These are phyloP conservation scores for Tapera naevia DNA, from an alignment of 2,797 vertebrate species.

Conservation along the genomic window DNA sequence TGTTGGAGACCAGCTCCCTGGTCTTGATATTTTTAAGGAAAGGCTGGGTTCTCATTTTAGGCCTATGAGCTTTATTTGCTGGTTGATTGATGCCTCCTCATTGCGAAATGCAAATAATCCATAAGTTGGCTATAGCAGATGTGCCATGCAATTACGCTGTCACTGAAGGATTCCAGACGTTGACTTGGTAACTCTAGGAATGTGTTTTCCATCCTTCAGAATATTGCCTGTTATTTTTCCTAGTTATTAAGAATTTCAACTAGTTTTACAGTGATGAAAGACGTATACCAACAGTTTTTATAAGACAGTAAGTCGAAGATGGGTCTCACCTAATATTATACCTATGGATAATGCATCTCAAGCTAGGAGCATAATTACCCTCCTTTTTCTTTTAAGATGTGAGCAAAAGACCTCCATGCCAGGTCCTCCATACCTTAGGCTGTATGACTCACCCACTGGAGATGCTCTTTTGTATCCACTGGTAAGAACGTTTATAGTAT, in stretches of 20 bases:
- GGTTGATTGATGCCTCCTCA: neutral
- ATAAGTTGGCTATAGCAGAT: neutral
- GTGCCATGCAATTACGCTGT: neutral
- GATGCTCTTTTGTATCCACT: neutral
- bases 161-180: neutral
- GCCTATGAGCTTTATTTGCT: neutral
- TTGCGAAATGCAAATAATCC: neutral
- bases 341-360: neutral
- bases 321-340: neutral
- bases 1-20: neutral
- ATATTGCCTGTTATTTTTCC: neutral
- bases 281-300: neutral
- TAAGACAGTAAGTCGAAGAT: neutral
- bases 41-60: neutral
- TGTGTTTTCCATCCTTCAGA: neutral
- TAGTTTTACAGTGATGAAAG: neutral
- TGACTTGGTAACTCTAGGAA: neutral
- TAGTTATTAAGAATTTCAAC: neutral
- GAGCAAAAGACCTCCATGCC: neutral
- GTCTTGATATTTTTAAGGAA: neutral
- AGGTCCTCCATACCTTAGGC: neutral
- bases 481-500: neutral
- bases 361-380: neutral
- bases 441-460: accelerated
- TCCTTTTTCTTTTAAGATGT: neutral